Conservation (phyloP, 2,113 vertebrate species). For the Alethe diademata region DNA sequence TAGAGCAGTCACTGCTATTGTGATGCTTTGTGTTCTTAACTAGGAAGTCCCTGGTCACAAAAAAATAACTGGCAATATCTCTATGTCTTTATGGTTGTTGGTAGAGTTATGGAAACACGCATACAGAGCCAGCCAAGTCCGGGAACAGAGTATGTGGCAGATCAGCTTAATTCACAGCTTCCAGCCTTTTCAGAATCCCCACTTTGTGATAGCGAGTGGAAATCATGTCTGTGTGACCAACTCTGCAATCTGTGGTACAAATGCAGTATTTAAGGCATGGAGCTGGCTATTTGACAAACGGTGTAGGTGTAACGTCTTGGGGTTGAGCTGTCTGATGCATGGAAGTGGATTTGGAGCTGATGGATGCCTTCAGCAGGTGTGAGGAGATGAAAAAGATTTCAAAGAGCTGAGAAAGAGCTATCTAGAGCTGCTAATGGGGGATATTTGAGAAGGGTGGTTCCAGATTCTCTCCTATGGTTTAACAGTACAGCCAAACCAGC, state of each 20-base stretch:
- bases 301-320: not conserved
- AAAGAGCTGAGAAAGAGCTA: not conserved
- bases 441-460: not conserved
- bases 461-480: not conserved
- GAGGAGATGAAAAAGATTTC: not conserved
- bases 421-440: not conserved
- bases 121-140: not conserved
- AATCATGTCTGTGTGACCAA: rapidly evolving
- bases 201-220: not conserved
- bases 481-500: not conserved
- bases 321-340: not conserved
- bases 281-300: not conserved
- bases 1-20: not conserved
- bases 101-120: not conserved
- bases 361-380: not conserved
- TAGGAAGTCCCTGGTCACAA: not conserved
- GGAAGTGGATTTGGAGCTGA: not conserved
- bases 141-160: not conserved
- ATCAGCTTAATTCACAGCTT: not conserved
- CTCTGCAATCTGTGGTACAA: not conserved
- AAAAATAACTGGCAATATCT: not conserved
- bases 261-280: not conserved
- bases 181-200: not conserved
- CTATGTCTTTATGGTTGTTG: not conserved
- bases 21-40: not conserved